Percentiles rank a stretch among this genome's conserved stretches.
phyloP scores from a whole-genome alignment of 2,888 invertebrate genomes.

The Hartigia nigra region DNA sequence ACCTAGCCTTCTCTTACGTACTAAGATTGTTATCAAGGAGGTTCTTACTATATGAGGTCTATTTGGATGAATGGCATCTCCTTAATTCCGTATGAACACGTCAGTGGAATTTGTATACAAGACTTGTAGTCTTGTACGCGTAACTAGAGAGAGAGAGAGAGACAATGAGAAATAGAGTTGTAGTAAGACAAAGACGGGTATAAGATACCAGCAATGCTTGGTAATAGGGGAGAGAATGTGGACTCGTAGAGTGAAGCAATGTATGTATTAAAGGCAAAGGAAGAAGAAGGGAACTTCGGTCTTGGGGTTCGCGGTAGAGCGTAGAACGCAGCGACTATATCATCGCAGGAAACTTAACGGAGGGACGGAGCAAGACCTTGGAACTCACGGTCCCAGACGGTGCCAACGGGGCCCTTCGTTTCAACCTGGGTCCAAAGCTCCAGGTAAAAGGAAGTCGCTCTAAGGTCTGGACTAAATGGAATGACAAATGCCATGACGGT shows the following conservation, averaged over 20 bases:
- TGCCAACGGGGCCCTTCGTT: slow-evolving; percentile 5
- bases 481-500: slow-evolving; percentile 59
- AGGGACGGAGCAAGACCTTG: not conserved
- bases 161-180: not conserved
- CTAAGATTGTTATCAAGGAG: not conserved
- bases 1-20: not conserved
- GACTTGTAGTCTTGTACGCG: not conserved
- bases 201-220: not conserved
- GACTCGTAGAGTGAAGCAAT: not conserved
- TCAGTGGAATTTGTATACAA: not conserved
- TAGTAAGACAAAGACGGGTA: not conserved
- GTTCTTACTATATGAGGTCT: not conserved
- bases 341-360: not conserved
- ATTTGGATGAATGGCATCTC: not conserved
- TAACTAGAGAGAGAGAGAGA: not conserved
- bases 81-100: not conserved
- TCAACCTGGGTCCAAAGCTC: slow-evolving; percentile 15
- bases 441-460: slow-evolving; percentile 59
- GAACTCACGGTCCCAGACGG: slow-evolving; percentile 1
- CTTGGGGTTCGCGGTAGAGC: not conserved
- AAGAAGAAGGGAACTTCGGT: not conserved
- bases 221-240: not conserved
- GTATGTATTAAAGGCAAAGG: not conserved
- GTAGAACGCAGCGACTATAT: not conserved
- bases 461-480: slow-evolving; percentile 48